Evolutionary conservation across 2,797 vertebrate species (phyloP), one percentile per base, ranked within the genome.

Genomic region (Halcyon badia): DNA sequence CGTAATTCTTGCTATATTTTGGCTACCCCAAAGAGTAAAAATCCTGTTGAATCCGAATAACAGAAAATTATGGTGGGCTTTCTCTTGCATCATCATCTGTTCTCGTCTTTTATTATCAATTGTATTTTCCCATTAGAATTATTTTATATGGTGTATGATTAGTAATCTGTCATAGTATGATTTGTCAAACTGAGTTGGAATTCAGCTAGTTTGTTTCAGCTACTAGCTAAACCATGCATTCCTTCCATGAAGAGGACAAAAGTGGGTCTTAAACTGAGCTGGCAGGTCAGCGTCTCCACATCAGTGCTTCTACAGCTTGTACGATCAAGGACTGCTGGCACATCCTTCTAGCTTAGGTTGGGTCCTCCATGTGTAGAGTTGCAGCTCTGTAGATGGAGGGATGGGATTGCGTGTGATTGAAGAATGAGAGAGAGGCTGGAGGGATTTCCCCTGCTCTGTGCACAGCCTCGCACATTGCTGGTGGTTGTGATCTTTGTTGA

Each of bases 391-490:
- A 42, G 57, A 15, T 75, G 35, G 35, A 83, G 62, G 46, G 21
- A 9, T 83, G 41, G 11, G 14, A 19, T 4, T 9, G 35, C 22
- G 11, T 65, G 4, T 37, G 35, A 21, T 1, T 20, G 41, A 56
- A 71, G 15, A 12, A 14, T 25, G 42, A 31, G 65, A 37, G 26
- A 72, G 57, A 39, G 10, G 10, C 35, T 85, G 77, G n/a, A 84
- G 25, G 9, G 33, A 5, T 60, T 77, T 86, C 25, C 25, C 9
- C 2, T 39, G 3, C 37, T 46, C 39, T 71, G 11, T 78, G 37
- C 0, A 0, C 58, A 48, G 11, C 31, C 41, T 42, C 30, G 14
- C 21, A 22, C 0, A 1, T 57, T 66, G 11, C 46, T 28, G 51
- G 26, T 42, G 14, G 7, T 52, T 44, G 28, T 48, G 52, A 48